Evolutionary conservation across 2,888 invertebrate genomes (phyloP), one percentile per base, ranked within the genome.

Genomic region (Lasioglossum zephyrum): DNA sequence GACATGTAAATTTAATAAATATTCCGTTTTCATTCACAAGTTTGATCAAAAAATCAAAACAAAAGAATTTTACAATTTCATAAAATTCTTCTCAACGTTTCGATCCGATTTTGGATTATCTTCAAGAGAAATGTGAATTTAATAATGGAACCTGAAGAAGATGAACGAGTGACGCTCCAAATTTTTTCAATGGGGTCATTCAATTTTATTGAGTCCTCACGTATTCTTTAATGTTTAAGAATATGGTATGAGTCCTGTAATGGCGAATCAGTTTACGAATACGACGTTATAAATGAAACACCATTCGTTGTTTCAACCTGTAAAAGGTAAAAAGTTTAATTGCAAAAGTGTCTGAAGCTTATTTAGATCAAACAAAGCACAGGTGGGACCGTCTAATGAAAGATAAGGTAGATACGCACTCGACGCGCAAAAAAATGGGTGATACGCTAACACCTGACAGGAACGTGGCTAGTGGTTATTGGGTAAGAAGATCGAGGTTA

Each of bases 381-480:
- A 63, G 31, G 63, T n/a, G 31, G 31, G n/a, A 8, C 6, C 63
- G 16, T 26, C 63, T 26, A 63, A 63, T 63, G 16, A 16, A 63
- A 63, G 63, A 63, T 63, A 63, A 63, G 6, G 63, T 57, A 57
- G 22, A n/a, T 9, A n/a, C n/a, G n/a, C n/a, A 57, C 57, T 63
- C 63, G 63, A 31, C 16, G 31, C 60, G 60, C 16, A 57, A 13
- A 57, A 69, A 66, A 66, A 60, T 39, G 4, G 44, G 73, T 39
- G 31, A 39, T 47, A 73, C 31, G 69, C 31, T 70, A 84, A 84
- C 84, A 78, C 84, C 77, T 70, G 84, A 84, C 78, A 77, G 73
- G 22, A 57, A 57, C 73, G 13, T 70, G n/a, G 16, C 9, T 69
- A 60, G 36, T 69, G 49, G 80, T 49, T 49, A 8, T 16, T 18